Evolutionary conservation across 2,888 invertebrate species (phyloP), one percentile per base, ranked within the genome.

Genomic region (Lissocephala sabroskyi): DNA sequence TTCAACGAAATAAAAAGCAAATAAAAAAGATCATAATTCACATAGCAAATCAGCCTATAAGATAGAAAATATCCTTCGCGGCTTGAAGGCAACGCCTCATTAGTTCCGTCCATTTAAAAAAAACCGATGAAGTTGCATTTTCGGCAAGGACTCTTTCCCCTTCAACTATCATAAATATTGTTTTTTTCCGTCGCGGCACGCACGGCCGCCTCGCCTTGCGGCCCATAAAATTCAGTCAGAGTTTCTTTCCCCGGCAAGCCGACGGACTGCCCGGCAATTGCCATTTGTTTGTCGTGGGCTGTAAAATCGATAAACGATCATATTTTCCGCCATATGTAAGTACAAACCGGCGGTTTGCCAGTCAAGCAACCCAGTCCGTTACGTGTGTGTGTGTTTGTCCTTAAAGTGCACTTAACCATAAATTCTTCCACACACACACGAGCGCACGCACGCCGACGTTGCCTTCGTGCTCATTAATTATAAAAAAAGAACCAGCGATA

Each of bases 291-390:
- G 79, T 63, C n/a, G n/a, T n/a, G n/a, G n/a, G n/a, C n/a, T 71
- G 79, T 64, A 78, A 73, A 73, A 73, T 73, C 71, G 80, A 80
- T 78, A 79, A 71, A 58, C 75, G 65, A 67, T 80, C 67, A 64
- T 65, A 77, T 76, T 67, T 79, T 79, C 59, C 56, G 61, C 41
- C 23, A 32, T 32, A 35, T 14, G 16, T 16, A 35, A 16, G 16
- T 35, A 13, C 9, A 35, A 16, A 9, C 26, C 23, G 10, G 29
- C 16, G 29, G 19, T 26, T 11, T 52, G 59, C 58, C 52, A 45
- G 46, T 47, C 40, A 59, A 64, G 16, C 45, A 35, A 23, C 3
- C 7, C 23, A 59, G 62, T 64, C 62, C 73, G 79, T 78, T 75
- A 67, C 64, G 62, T 70, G 56, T 74, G 48, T 70, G 56, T 70